Evolutionary conservation across 1,140 invertebrate species (phyloP), one percentile per base, ranked within the genome.

Genomic region (Coboldia fuscipes): DNA sequence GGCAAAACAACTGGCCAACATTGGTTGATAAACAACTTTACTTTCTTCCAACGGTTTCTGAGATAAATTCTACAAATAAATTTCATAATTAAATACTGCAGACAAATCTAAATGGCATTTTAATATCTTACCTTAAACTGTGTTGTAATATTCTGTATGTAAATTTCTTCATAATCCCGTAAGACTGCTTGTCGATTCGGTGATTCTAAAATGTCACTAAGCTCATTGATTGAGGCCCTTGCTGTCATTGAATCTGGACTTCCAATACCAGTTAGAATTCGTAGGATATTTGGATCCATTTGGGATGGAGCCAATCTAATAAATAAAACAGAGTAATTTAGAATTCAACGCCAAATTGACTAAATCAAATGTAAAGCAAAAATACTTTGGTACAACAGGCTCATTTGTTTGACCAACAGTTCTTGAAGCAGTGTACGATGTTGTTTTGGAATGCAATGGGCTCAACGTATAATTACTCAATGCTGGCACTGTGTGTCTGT

Each of bases 21-120:
- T 71, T 4, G 66, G 63, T 51, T 88, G 82, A 37, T 86, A 75
- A 72, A 94, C 41, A 79, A 68, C 54, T 75, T 92, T 57, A 80
- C 85, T 27, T 82, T 74, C 32, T 81, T 55, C 45, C 82, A 84
- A 41, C 71, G 70, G 48, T 75, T 86, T 35, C 81, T 76, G 12
- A 62, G 63, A 40, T 59, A 66, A 34, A 63, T 57, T 32, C 63
- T 63, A 31, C 47, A 55, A 10, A 37, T 33, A n/a, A 49, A 50
- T 4, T 56, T 51, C 4, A 37, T 23, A 34, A 60, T 58, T 0
- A 23, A 23, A 42, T 61, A 56, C 7, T 60, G 50, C 0, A 61
- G 48, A 1, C 54, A 54, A 6, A 61, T 52, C 40, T 60, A 52
- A 36, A 32, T 19, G 29, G 20, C 12, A 4, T 7, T 30, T 13